phyloP scores from a whole-genome alignment of 1,140 invertebrate species.

The Eulimnadia texana region DNA sequence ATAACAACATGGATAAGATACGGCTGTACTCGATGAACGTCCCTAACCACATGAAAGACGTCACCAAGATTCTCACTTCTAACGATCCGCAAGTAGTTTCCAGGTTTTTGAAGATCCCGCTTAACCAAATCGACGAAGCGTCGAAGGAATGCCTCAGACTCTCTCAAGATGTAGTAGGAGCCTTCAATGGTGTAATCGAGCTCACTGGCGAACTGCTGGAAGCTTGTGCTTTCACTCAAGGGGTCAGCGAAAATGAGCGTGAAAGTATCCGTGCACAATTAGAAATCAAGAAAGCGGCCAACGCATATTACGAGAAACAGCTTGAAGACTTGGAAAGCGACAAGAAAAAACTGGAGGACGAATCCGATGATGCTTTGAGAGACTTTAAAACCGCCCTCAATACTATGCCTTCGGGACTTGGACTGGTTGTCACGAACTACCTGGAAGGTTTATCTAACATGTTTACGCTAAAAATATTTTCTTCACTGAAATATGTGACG shows the following conservation, averaged over 20 bases:
- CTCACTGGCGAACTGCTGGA: conserved; percentile 4
- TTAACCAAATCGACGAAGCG: not conserved
- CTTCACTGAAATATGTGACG: no score
- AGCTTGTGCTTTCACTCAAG: not conserved
- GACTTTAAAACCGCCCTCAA: no score
- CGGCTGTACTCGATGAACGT: not conserved
- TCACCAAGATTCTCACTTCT: not conserved
- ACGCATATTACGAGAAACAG: not conserved
- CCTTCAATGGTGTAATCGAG: conserved; percentile 2
- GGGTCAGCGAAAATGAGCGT: not conserved
- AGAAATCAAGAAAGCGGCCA: not conserved
- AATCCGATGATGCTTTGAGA: not conserved
- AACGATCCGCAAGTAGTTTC: not conserved
- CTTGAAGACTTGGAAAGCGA: not conserved
- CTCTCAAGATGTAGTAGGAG: not conserved
- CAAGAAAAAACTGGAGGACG: not conserved
- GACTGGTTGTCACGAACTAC: no score
- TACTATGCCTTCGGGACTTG: no score
- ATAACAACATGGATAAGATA: conserved; percentile 9
- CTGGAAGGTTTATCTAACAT: no score
- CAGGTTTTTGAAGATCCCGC: not conserved
- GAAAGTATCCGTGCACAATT: not conserved
- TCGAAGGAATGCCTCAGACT: not conserved
- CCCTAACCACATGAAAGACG: not conserved
- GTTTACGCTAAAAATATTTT: no score